Evolutionary conservation across 2,888 invertebrate genomes (phyloP), one percentile per base, ranked within the genome.

Genomic region (Chesias legatella): DNA sequence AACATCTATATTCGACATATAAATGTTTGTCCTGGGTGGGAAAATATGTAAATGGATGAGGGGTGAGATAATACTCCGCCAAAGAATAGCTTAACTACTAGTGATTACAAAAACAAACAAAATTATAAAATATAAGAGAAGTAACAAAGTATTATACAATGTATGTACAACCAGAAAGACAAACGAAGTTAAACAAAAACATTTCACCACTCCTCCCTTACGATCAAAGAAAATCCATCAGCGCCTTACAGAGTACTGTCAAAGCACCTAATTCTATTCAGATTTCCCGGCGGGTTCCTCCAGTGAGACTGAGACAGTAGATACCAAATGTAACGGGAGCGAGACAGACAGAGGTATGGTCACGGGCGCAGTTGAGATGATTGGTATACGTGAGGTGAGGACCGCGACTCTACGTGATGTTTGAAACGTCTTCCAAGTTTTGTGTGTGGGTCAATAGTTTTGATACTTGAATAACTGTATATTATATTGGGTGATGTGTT

Each of bases 221-320:
- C 59, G 59, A 74, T 80, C 79, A 77, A 81, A 81, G 71, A 62
- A 74, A 82, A 83, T 81, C 79, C 74, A 76, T 81, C 80, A 80
- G 61, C 72, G 66, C 78, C 78, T 73, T 72, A 67, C 68, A 73
- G 69, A 77, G 74, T 74, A 73, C 77, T 79, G 82, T 84, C 84
- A 83, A 82, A 85, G 82, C 78, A 81, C 79, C 84, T 83, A 83
- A 83, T 83, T 80, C 75, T 61, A 77, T 82, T 74, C 80, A 80
- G 81, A 85, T 85, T 85, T 85, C 85, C 86, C 83, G 78, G 71
- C 67, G 85, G 85, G 78, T 73, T 70, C 62, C 61, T 62, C 54
- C 53, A 43, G 59, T 53, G 11, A 36, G 72, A 67, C 46, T 51
- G 63, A 72, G 64, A 40, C 36, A 49, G 27, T 22, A 20, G 44